phyloP scores from a whole-genome alignment of 1,140 invertebrate species.

The Geopemphigus sp. region DNA sequence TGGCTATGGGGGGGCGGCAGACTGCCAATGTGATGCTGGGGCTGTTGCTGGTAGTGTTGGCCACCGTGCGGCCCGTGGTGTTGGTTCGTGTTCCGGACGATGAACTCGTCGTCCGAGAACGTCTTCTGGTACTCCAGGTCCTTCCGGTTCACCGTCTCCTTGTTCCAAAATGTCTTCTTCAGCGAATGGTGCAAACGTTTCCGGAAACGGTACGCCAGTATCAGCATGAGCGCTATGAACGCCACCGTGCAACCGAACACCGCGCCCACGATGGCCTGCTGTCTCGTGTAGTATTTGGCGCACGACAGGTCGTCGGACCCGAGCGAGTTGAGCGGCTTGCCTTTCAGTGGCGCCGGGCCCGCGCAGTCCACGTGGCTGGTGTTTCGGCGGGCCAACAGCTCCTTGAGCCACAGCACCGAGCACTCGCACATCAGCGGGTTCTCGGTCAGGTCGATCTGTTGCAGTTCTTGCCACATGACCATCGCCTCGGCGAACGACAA shows the following conservation, averaged over 20 bases:
- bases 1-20: constrained; percentile 2
- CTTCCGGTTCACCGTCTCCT: constrained; percentile 67
- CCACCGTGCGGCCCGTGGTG: constrained; percentile 52
- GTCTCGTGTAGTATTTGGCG: constrained; percentile 69
- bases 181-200: constrained; percentile 71
- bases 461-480: constrained; percentile 75
- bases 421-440: constrained; percentile 83
- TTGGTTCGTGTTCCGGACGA: constrained; percentile 62
- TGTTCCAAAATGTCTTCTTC: constrained; percentile 81
- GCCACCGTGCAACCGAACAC: constrained; percentile 68
- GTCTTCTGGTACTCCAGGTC: constrained; percentile 86
- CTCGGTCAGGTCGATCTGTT: constrained; percentile 73
- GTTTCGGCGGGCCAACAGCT: constrained; percentile 68
- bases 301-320: constrained; percentile 76
- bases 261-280: constrained; percentile 75
- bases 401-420: constrained; percentile 73
- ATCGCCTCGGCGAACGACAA: constrained; percentile 70
- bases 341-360: constrained; percentile 68
- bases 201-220: constrained; percentile 75
- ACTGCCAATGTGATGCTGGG: not conserved
- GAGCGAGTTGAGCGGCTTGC: constrained; percentile 67
- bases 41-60: constrained; percentile 1
- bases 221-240: constrained; percentile 64
- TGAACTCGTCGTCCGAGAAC: constrained; percentile 80
- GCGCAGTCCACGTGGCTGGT: constrained; percentile 72